Conservation (phyloP, 2,113 vertebrate species). For the Ageneiosus marmoratus region DNA sequence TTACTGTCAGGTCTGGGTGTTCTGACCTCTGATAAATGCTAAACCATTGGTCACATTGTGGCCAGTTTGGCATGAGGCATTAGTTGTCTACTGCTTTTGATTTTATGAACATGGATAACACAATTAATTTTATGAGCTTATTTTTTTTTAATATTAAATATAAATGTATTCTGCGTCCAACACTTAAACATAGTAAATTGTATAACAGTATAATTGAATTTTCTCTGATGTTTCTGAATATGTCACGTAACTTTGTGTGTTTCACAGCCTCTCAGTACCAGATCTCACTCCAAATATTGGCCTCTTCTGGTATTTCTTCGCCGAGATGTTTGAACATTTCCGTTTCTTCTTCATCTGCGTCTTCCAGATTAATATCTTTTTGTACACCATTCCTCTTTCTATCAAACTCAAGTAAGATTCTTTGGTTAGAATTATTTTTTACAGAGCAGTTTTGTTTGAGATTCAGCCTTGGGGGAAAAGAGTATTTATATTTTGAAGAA, state of each 20-base stretch:
- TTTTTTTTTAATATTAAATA: neutral
- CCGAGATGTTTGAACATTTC: conserved; percentile 99
- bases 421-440: neutral
- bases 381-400: conserved; percentile 94
- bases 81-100: neutral
- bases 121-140: too few relatives aligned
- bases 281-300: conserved; percentile 97
- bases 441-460: neutral
- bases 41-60: neutral
- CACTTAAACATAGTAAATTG: neutral
- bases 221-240: neutral
- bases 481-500: neutral
- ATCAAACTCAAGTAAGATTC: conserved; percentile 91
- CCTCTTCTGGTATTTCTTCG: conserved; percentile 99
- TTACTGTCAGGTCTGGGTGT: neutral
- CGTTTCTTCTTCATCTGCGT: conserved; percentile 97
- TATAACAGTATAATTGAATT: neutral
- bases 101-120: neutral
- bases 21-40: neutral
- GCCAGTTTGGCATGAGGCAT: neutral
- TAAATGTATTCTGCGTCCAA: neutral
- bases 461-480: neutral
- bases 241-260: conserved; percentile 9
- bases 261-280: conserved; percentile 90
- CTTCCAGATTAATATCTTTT: conserved; percentile 98